Conservation (phyloP, 2,888 invertebrate species). For the Nemotelus pantherinus region DNA sequence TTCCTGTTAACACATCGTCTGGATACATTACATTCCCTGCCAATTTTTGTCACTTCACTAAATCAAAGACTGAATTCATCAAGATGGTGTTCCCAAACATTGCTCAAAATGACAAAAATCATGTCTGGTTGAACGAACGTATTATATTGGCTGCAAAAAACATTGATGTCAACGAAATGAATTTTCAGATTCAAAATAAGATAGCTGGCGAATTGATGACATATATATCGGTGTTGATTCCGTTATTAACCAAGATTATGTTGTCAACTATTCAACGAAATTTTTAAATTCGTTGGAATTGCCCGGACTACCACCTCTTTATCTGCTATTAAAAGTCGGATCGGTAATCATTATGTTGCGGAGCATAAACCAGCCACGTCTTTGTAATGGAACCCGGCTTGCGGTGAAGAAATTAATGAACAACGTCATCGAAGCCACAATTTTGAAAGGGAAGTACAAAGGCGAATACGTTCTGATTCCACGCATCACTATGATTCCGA, state of each 20-base stretch:
- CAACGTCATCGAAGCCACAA: constrained; percentile 55
- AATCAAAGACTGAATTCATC: constrained; percentile 52
- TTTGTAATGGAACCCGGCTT: constrained; percentile 56
- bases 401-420: constrained; percentile 54
- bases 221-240: constrained; percentile 50
- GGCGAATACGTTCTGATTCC: constrained; percentile 55
- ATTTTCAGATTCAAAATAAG: constrained; percentile 46
- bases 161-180: constrained; percentile 46
- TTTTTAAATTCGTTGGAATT: constrained; percentile 52
- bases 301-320: constrained; percentile 51
- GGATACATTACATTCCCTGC: constrained; percentile 52
- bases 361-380: constrained; percentile 54
- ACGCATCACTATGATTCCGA: constrained; percentile 58
- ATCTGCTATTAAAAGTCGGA: constrained; percentile 54
- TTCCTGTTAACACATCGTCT: constrained; percentile 52
- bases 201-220: constrained; percentile 41
- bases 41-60: constrained; percentile 52
- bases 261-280: constrained; percentile 51
- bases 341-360: constrained; percentile 53
- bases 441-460: constrained; percentile 52
- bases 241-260: constrained; percentile 47
- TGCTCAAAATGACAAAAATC: constrained; percentile 47
- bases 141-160: constrained; percentile 51
- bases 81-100: constrained; percentile 55
- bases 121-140: constrained; percentile 51